Conservation (phyloP, 1,140 invertebrate genomes). For the Euglossa dilemma region DNA sequence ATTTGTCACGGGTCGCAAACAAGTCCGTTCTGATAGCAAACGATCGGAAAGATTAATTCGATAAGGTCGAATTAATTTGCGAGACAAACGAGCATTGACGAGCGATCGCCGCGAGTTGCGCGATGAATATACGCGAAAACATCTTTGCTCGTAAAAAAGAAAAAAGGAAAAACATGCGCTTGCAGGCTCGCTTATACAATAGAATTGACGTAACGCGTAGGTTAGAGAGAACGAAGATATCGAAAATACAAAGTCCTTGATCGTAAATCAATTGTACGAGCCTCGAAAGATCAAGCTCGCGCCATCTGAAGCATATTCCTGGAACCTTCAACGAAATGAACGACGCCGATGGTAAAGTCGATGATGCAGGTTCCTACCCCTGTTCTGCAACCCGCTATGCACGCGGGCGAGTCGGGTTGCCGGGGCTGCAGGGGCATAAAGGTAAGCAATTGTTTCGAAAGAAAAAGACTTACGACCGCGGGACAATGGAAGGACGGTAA, state of each 20-base stretch:
- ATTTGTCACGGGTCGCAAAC: background rate
- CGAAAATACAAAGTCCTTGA: too few species aligned
- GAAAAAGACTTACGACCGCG: slow-evolving; percentile 6
- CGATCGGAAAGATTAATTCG: background rate
- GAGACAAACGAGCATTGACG: too few species aligned
- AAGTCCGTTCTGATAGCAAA: background rate
- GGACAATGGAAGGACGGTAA: slow-evolving; percentile 2
- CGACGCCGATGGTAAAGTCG: background rate
- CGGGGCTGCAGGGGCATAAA: background rate
- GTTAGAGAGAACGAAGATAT: too few species aligned
- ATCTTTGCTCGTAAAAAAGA: too few species aligned
- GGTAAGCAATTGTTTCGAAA: slow-evolving; percentile 26
- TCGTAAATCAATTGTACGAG: background rate
- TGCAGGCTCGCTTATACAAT: too few species aligned
- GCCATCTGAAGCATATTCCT: slow-evolving; percentile 17
- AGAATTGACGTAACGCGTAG: too few species aligned
- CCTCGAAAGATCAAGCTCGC: slow-evolving; percentile 8
- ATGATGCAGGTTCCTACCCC: slow-evolving; percentile 41
- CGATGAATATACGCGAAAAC: too few species aligned
- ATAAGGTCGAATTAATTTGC: too few species aligned
- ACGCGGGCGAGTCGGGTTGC: too few species aligned
- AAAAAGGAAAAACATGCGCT: too few species aligned
- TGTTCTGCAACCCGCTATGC: too few species aligned
- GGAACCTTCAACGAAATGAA: background rate
- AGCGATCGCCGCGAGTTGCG: too few species aligned